These are phyloP conservation scores for Lithodes maja DNA, from an alignment of 2,888 invertebrate genomes.

Conservation along the genomic window DNA sequence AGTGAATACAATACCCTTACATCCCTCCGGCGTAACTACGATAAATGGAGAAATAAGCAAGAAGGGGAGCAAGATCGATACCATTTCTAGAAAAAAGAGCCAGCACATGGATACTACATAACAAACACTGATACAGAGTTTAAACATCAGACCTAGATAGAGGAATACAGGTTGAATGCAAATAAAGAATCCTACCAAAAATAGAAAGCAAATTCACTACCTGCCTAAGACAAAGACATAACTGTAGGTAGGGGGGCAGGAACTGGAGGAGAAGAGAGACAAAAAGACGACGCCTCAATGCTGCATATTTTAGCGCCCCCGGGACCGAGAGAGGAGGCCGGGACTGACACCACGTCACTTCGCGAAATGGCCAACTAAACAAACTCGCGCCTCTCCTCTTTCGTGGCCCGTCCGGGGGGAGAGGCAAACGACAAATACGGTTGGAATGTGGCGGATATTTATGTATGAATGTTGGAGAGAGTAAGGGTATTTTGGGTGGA, in stretches of 20 bases:
- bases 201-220: too few species aligned
- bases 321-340: not conserved
- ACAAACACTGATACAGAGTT: too few species aligned
- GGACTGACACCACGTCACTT: conserved; percentile 60
- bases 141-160: too few species aligned
- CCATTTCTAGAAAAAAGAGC: too few species aligned
- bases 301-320: not conserved
- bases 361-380: conserved; percentile 65
- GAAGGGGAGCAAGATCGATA: too few species aligned
- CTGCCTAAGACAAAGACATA: not conserved
- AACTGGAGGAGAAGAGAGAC: not conserved
- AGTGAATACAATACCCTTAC: too few species aligned
- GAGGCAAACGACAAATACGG: conserved; percentile 53
- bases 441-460: conserved; percentile 54
- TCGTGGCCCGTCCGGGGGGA: conserved; percentile 55
- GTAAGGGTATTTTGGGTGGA: not conserved
- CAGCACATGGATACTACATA: too few species aligned
- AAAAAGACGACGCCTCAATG: not conserved
- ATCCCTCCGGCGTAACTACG: too few species aligned
- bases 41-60: too few species aligned
- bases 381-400: conserved; percentile 57
- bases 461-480: conserved; percentile 56
- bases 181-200: too few species aligned
- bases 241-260: not conserved
- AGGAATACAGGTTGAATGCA: too few species aligned